Evolutionary conservation across 2,113 vertebrate genomes (phyloP).

Genomic region (rat (Rattus norvegicus)): GRCr8 NC_086035.1:5398001-5398500

Average conservation of each 20-base stretch:
- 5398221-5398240: constrained; percentile 51
- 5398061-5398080: background rate
- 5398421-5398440: constrained; percentile 73
- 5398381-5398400: constrained; percentile 71
- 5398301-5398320: constrained; percentile 31
- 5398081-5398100: background rate
- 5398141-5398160: constrained; percentile 55
- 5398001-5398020: background rate
- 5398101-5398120: constrained; percentile 18
- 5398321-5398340: constrained; percentile 78
- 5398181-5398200: constrained; percentile 54
- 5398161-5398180: constrained; percentile 25
- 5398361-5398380: constrained; percentile 75
- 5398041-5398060: background rate
- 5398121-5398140: constrained; percentile 6
- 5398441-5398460: constrained; percentile 75
- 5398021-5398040: background rate
- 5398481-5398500: constrained; percentile 70
- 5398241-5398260: constrained; percentile 53
- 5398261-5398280: background rate
- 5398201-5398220: background rate
- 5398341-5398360: constrained; percentile 77
- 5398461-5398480: constrained; percentile 74
- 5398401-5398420: constrained; percentile 71
- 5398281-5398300: constrained; percentile 47